Conservation (phyloP, 1,140 invertebrate species). For the Mylabris phalerata region DNA sequence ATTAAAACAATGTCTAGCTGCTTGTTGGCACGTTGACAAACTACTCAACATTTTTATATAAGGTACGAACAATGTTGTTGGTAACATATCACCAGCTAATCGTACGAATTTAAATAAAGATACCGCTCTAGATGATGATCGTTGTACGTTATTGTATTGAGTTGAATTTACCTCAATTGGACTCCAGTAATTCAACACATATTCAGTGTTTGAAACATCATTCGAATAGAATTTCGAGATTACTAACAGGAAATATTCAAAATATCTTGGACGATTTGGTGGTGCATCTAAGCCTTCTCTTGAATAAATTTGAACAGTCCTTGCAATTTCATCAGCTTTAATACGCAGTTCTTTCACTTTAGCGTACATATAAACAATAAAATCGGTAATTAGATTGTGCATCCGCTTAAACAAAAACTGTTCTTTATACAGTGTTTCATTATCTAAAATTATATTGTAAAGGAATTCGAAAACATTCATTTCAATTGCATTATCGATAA, state of each 20-base stretch:
- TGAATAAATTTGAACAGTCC: conserved; percentile 71
- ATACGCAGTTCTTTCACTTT: conserved; percentile 79
- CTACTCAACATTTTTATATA: conserved; percentile 83
- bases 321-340: conserved; percentile 81
- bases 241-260: conserved; percentile 74
- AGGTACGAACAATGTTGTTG: conserved; percentile 76
- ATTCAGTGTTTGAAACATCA: conserved; percentile 64
- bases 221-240: conserved; percentile 71
- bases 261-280: conserved; percentile 65
- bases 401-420: conserved; percentile 80
- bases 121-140: conserved; percentile 56
- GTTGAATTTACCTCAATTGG: conserved; percentile 50
- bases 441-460: conserved; percentile 64
- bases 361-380: conserved; percentile 86
- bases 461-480: conserved; percentile 75
- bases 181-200: conserved; percentile 79
- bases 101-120: conserved; percentile 87
- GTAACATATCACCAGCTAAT: conserved; percentile 74
- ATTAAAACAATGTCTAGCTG: conserved; percentile 77
- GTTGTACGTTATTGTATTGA: conserved; percentile 31
- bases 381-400: conserved; percentile 84
- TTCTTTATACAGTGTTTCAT: conserved; percentile 61
- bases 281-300: conserved; percentile 78
- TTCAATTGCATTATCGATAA: conserved; percentile 71
- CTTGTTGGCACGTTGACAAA: conserved; percentile 63